Percentiles rank a stretch among this genome's conserved stretches.
Evolutionary conservation across 92 coral and sea anemone species (phyloP).

Genomic region (Umimayanthus chanpuru): DNA sequence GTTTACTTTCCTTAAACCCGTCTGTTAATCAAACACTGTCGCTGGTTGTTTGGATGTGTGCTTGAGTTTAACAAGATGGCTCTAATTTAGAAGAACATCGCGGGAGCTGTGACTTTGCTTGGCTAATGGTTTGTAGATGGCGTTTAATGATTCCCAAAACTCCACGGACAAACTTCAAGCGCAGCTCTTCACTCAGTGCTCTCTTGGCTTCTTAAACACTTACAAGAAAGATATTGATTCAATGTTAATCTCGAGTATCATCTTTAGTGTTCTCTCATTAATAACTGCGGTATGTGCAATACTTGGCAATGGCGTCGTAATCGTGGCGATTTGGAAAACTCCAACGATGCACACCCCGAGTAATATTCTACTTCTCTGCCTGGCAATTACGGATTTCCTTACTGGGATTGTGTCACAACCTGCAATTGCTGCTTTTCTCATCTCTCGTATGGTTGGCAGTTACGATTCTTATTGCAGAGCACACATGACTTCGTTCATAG

Average conservation of each 20-base stretch:
- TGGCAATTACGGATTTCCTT: conserved; percentile 12
- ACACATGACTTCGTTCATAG: background rate
- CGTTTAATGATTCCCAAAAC: background rate
- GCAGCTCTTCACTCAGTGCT: conserved; percentile 3
- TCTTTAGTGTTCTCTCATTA: conserved; percentile 24
- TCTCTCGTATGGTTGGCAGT: background rate
- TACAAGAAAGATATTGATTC: conserved; percentile 35
- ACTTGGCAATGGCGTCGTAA: conserved; percentile 33
- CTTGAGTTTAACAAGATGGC: background rate
- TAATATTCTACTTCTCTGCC: conserved; percentile 20
- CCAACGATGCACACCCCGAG: conserved; percentile 23
- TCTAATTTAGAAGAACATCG: background rate
- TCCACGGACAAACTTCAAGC: background rate
- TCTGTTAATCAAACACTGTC: background rate
- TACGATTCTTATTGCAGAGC: background rate
- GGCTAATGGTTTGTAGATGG: background rate
- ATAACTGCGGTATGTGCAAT: conserved; percentile 24
- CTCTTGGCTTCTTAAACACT: conserved; percentile 21
- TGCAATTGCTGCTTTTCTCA: background rate
- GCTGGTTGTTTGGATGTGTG: background rate
- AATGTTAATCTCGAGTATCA: conserved; percentile 38
- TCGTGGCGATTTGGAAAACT: conserved; percentile 36
- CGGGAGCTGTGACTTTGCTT: background rate
- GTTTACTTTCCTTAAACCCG: conserved; percentile 8
- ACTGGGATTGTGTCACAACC: background rate